Base-by-base conservation (phyloP, 2,888 invertebrate genomes). In the Chirona hameri region DNA sequence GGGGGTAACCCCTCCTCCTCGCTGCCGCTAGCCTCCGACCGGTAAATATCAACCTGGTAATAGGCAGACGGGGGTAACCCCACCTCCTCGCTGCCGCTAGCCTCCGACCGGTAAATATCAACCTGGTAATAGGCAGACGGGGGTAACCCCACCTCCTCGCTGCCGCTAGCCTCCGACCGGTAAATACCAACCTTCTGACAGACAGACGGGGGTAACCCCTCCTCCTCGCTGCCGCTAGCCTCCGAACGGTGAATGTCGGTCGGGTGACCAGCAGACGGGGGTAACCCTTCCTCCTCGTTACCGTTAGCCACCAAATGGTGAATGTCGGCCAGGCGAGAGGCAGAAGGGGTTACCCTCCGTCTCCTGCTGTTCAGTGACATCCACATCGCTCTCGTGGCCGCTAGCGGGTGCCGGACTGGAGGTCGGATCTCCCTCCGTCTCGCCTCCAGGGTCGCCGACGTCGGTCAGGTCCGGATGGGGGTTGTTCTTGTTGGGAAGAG, bases 391-490 rank as follows among this genome's bases (percentile, higher is more conserved):
- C 31, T 72, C 72, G 15, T 10, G 27, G 12, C 65, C 65, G 65
- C 12, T 27, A 31, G 12, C 46, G 21, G 7, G n/a, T 7, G 27
- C 65, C 27, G 65, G 65, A 9, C 65, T 65, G 65, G 10, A n/a
- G 65, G 65, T n/a, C 27, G 14, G 15, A 24, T 85, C 84, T 29
- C 52, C 83, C 52, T 27, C 69, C 29, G 2, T 12, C 29, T 10
- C 12, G 2, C 27, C 29, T 1, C 14, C 7, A 5, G n/a, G 15
- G 27, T 85, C 84, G 29, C 52, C 83, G 48, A 85, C 85, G 86
- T 97, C 97, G 85, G 96, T 96, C 81, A 97, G 89, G 87, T 97
- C 97, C 0, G 97, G 97, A 88, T 97, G 96, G 0, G 97, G 97
- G 88, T 97, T 98, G 90, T 96, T 97, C 88, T 98, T 98, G 88